Evolutionary conservation across 2,113 vertebrate species (phyloP), one percentile per base, ranked within the genome.

Genomic region (Sinocyclocheilus anophthalmus): DNA sequence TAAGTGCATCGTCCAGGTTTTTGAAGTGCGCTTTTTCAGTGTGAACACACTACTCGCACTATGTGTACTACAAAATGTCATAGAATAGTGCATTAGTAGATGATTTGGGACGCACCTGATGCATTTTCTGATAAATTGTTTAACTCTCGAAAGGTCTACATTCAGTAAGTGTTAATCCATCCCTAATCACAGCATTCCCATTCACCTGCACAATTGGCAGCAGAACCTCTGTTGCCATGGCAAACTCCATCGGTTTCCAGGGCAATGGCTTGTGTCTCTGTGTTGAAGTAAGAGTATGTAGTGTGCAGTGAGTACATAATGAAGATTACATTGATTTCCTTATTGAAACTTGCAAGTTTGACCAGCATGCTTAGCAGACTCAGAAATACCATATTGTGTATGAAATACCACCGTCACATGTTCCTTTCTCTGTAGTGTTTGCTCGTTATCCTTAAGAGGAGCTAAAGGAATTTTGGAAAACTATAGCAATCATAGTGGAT

Each of bases 211-310:
- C 70, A 76, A 83, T 61, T 83, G 85, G 84, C 81, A 78, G 75
- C 63, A 86, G 83, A 84, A 53, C 76, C 50, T 57, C 82, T 88
- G 90, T 90, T 91, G 82, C 88, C 88, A 91, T 87, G 85, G 89
- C 88, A 86, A 90, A 87, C 67, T 70, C 79, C 73, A 84, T 75
- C 75, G 76, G 89, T 88, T 88, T 89, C 88, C 85, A 86, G 87
- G 86, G 87, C 42, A 84, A 88, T 85, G 80, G 85, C 79, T 89
- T 86, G 67, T 87, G 67, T 87, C 84, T 80, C 53, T 22, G 37
- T 86, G 80, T 79, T 86, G 59, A 69, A 84, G 81, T 83, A 75
- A 85, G 79, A 75, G 67, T 73, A 85, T 84, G 88, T 59, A 85
- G 50, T 48, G 33, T 85, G 83, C 80, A 45, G 61, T 72, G 82